A percentile compares a stretch with the other conserved stretches of the same genome.
Evolutionary conservation across 64 coral and sea anemone species (phyloP).

Genomic region (Actinia tenebrosa): DNA sequence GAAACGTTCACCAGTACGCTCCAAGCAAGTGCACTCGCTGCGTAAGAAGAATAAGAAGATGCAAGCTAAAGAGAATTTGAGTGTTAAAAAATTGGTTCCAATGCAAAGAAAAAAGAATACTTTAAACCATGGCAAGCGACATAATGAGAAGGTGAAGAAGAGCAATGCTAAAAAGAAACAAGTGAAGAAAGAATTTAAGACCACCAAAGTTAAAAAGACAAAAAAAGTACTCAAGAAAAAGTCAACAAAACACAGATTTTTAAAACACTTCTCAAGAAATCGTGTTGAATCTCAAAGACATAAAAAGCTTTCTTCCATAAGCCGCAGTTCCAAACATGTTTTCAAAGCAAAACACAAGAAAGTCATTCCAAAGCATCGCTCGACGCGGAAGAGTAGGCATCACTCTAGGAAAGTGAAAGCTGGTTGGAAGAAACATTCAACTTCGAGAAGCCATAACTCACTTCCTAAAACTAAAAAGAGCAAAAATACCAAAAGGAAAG

Average conservation of each 20-base stretch:
- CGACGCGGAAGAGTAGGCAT: neutral
- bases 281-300: neutral
- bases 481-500: neutral
- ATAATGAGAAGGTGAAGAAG: neutral
- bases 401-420: neutral
- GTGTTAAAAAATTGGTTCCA: neutral
- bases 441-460: neutral
- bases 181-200: neutral
- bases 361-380: neutral
- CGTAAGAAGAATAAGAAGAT: neutral
- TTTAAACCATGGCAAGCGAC: neutral
- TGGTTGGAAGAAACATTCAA: neutral
- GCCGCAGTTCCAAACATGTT: neutral
- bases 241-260: neutral
- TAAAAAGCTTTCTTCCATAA: neutral
- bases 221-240: neutral
- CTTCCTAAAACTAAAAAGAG: neutral
- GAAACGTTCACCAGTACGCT: neutral
- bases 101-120: neutral
- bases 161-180: neutral
- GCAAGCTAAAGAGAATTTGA: neutral
- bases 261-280: neutral
- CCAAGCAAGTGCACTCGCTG: neutral
- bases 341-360: neutral
- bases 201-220: neutral